phyloP scores from a whole-genome alignment of 2,113 vertebrate species.

The Osmerus eperlanus region DNA sequence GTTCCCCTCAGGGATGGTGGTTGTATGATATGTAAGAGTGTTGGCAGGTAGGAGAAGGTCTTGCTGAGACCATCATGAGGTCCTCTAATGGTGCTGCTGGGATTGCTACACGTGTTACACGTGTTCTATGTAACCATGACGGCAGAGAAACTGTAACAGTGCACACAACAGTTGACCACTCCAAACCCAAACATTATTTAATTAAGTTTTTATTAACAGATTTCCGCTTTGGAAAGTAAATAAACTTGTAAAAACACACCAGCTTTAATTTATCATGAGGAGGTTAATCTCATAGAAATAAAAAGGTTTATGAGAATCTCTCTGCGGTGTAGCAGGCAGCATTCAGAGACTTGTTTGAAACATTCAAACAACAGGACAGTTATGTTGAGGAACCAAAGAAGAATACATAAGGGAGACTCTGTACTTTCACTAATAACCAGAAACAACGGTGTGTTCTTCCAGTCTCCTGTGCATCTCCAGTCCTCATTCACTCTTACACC shows the following conservation, averaged over 20 bases:
- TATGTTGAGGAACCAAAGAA: background rate
- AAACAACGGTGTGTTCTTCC: background rate
- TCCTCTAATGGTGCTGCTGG: no score
- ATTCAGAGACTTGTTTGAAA: background rate
- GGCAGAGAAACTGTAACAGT: no score
- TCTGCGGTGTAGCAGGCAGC: slow-evolving; percentile 26
- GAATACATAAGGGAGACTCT: no score
- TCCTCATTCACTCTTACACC: background rate
- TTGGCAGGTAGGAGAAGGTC: no score
- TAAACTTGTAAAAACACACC: slow-evolving; percentile 32
- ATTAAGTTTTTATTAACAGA: slow-evolving; percentile 39
- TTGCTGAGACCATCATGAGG: no score
- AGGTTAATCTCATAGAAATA: slow-evolving; percentile 45
- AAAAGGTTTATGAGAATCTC: slow-evolving; percentile 25
- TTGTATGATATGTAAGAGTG: no score
- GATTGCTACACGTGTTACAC: no score
- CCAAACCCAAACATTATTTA: slow-evolving; percentile 21
- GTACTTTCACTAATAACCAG: background rate
- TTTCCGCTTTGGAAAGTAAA: slow-evolving; percentile 46
- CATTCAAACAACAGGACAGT: slow-evolving; percentile 13
- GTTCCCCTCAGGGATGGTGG: no score
- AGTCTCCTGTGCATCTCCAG: background rate
- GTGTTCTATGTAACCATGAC: no score
- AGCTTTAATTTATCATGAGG: slow-evolving; percentile 34
- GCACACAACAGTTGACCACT: no score